These are phyloP conservation scores for Temnothorax curvispinosus DNA, from an alignment of 1,140 invertebrate genomes.

Conservation along the genomic window DNA sequence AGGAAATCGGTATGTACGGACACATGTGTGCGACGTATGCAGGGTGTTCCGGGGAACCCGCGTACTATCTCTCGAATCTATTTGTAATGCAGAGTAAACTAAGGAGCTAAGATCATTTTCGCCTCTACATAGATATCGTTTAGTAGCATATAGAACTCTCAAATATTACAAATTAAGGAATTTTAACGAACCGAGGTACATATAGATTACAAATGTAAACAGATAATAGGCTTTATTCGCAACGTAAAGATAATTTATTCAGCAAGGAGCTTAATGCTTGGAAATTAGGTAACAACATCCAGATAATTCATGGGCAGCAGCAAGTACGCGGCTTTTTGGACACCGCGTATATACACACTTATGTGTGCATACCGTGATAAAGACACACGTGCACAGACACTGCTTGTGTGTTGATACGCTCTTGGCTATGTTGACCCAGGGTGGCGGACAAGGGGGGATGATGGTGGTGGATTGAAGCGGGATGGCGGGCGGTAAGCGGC, in stretches of 20 bases:
- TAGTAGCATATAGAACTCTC: neutral
- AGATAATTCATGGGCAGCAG: neutral
- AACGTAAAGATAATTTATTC: constrained; percentile 26
- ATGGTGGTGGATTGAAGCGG: constrained; percentile 43
- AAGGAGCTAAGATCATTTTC: neutral
- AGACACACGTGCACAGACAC: constrained; percentile 18
- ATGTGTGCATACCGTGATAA: constrained; percentile 27
- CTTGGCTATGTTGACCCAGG: constrained; percentile 53
- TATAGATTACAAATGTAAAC: neutral
- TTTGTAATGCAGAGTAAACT: neutral
- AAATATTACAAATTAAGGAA: neutral
- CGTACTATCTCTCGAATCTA: neutral
- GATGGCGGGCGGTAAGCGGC: neutral
- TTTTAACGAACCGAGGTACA: neutral
- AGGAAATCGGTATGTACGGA: constrained; percentile 1
- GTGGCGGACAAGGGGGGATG: neutral
- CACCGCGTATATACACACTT: constrained; percentile 33
- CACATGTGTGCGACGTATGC: neutral
- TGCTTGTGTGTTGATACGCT: constrained; percentile 30
- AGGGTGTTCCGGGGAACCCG: neutral
- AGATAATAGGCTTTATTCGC: constrained; percentile 7
- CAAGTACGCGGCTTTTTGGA: constrained; percentile 12
- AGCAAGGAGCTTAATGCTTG: constrained; percentile 11
- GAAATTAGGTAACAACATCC: constrained; percentile 13
- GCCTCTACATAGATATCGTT: neutral